Percentiles rank a stretch among this genome's conserved stretches.
These are phyloP conservation scores for Hirtodrosophila cameraria DNA, from an alignment of 2,888 invertebrate species.

Conservation along the genomic window DNA sequence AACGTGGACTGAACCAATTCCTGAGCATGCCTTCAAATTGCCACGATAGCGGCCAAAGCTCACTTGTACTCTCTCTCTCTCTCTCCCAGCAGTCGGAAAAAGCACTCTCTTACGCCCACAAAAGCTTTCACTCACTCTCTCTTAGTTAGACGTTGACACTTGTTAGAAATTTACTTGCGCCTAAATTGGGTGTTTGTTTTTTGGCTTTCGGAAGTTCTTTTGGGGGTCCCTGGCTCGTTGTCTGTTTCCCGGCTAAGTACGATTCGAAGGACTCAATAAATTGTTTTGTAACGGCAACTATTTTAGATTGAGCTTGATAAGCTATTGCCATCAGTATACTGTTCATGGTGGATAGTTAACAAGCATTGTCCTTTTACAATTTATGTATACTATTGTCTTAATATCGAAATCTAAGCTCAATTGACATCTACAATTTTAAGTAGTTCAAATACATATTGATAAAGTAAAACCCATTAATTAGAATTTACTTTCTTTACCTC, in stretches of 20 bases:
- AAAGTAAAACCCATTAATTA: too few species aligned
- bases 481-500: too few species aligned
- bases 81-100: conserved; percentile 18
- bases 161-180: conserved; percentile 65
- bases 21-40: conserved; percentile 44
- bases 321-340: conserved; percentile 8
- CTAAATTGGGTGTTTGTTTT: conserved; percentile 39
- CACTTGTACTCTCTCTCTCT: conserved; percentile 6
- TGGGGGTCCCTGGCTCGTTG: conserved; percentile 14
- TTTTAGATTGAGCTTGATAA: conserved; percentile 53
- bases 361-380: not conserved
- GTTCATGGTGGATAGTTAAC: not conserved
- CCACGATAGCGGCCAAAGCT: conserved; percentile 32
- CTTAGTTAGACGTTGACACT: conserved; percentile 53
- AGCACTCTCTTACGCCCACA: conserved; percentile 17
- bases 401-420: not conserved
- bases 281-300: conserved; percentile 40
- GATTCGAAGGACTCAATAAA: conserved; percentile 57
- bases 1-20: conserved; percentile 48
- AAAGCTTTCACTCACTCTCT: conserved; percentile 37
- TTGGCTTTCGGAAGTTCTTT: conserved; percentile 35
- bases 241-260: conserved; percentile 23
- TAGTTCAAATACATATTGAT: too few species aligned
- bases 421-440: not conserved
- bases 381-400: too few species aligned